These are phyloP conservation scores for Clarias macrocephalus DNA, from an alignment of 2,113 vertebrate species.

Conservation along the genomic window DNA sequence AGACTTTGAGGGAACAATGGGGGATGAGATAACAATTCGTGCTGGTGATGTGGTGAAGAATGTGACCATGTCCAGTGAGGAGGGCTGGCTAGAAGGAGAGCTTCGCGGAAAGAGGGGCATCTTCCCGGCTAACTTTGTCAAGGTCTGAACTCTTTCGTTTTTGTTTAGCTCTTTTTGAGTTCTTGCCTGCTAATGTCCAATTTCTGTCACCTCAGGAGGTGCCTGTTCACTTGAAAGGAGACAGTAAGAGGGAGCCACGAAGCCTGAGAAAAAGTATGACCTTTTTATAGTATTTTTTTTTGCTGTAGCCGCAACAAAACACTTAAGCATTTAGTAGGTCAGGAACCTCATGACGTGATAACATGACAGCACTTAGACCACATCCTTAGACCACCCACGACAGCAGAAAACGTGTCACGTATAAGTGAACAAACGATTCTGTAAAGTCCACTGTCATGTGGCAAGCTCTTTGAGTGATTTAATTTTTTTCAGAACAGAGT, in stretches of 20 bases:
- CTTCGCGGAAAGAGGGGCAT: slow-evolving; percentile 73
- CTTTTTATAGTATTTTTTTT: not conserved
- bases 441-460: not conserved
- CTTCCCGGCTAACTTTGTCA: slow-evolving; percentile 77
- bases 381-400: slow-evolving; percentile 36
- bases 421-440: not conserved
- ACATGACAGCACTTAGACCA: slow-evolving; percentile 11
- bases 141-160: slow-evolving; percentile 63
- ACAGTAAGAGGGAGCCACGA: slow-evolving; percentile 69
- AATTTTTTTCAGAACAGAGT: not conserved
- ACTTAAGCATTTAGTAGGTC: not conserved
- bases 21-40: slow-evolving; percentile 72
- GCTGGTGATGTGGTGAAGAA: slow-evolving; percentile 78
- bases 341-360: not conserved
- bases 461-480: not conserved
- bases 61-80: slow-evolving; percentile 66
- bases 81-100: slow-evolving; percentile 81
- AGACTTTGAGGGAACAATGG: slow-evolving; percentile 72
- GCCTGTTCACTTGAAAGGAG: slow-evolving; percentile 67
- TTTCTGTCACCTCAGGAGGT: slow-evolving; percentile 68
- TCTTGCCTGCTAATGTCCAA: slow-evolving; percentile 4
- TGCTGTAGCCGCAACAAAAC: not conserved
- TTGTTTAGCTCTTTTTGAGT: not conserved
- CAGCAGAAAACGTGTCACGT: not conserved
- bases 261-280: slow-evolving; percentile 71